Evolutionary conservation across 2,888 invertebrate species (phyloP).

Genomic region (Pseudococcus jackbeardsleyi): DNA sequence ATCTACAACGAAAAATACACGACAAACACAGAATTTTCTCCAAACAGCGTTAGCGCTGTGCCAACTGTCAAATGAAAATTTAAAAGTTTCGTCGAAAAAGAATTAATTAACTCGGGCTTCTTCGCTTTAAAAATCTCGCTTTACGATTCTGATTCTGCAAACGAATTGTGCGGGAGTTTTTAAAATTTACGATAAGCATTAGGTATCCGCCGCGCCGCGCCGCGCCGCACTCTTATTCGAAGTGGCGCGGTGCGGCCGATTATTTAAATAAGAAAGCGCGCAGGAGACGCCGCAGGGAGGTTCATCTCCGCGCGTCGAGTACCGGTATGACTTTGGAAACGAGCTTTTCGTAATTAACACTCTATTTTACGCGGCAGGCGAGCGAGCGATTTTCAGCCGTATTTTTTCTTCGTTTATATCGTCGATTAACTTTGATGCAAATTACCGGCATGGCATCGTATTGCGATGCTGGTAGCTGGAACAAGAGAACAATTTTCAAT

Average conservation of each 20-base stretch:
- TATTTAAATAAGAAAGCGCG: conserved; percentile 14
- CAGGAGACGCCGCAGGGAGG: neutral
- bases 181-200: conserved; percentile 40
- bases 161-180: conserved; percentile 10
- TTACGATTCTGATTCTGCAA: neutral
- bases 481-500: neutral
- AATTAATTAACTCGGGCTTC: conserved; percentile 7
- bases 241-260: neutral
- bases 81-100: conserved; percentile 5
- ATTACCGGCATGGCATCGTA: conserved; percentile 23
- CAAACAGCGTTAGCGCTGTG: neutral
- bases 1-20: neutral
- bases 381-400: conserved; percentile 2
- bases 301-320: neutral
- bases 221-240: too few species aligned
- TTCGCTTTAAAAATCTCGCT: conserved; percentile 14
- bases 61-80: neutral
- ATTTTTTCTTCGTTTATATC: neutral
- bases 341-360: conserved; percentile 32
- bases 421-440: conserved; percentile 23
- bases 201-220: too few species aligned
- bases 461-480: neutral
- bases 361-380: neutral
- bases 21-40: neutral
- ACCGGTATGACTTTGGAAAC: neutral